Percentiles rank a stretch among this genome's conserved stretches.
Conservation (phyloP, 1,140 invertebrate genomes). For the Calephelis virginiensis region DNA sequence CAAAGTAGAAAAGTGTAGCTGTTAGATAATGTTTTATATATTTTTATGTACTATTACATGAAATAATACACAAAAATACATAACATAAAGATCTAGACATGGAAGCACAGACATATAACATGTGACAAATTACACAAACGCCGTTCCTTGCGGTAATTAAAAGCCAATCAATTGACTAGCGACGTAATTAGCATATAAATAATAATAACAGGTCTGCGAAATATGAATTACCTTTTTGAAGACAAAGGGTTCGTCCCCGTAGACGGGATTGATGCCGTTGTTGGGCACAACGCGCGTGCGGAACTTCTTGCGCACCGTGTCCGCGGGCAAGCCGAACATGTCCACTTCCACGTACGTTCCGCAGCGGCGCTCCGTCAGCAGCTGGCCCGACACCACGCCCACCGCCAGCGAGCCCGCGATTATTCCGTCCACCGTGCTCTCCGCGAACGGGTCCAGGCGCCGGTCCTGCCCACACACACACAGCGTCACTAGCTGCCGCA, state of each 20-base stretch:
- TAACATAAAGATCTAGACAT: no score
- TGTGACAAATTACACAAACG: no score
- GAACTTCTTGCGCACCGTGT: slow-evolving; percentile 98
- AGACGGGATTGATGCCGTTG: slow-evolving; percentile 98
- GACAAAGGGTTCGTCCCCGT: slow-evolving; percentile 97
- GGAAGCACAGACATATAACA: no score
- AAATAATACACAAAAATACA: no score
- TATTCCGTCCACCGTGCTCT: slow-evolving; percentile 99
- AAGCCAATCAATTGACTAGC: no score
- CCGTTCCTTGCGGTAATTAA: no score
- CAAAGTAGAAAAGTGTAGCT: no score
- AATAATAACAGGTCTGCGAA: no score
- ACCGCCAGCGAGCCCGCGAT: slow-evolving; percentile 98
- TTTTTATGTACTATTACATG: no score
- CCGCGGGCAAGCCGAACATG: slow-evolving; percentile 99
- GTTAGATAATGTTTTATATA: no score
- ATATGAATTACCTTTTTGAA: slow-evolving; percentile 92
- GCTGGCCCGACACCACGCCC: slow-evolving; percentile 93
- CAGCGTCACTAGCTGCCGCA: neutral
- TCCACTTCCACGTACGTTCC: slow-evolving; percentile 99
- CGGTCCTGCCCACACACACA: slow-evolving; percentile 65
- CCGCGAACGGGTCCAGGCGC: slow-evolving; percentile 98
- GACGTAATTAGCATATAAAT: no score
- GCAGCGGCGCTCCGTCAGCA: slow-evolving; percentile 96
- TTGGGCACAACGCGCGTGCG: slow-evolving; percentile 94